Percentiles rank a stretch among this genome's conserved stretches.
Conservation (phyloP, 2,888 invertebrate species). For the Exocentrus adspersus region DNA sequence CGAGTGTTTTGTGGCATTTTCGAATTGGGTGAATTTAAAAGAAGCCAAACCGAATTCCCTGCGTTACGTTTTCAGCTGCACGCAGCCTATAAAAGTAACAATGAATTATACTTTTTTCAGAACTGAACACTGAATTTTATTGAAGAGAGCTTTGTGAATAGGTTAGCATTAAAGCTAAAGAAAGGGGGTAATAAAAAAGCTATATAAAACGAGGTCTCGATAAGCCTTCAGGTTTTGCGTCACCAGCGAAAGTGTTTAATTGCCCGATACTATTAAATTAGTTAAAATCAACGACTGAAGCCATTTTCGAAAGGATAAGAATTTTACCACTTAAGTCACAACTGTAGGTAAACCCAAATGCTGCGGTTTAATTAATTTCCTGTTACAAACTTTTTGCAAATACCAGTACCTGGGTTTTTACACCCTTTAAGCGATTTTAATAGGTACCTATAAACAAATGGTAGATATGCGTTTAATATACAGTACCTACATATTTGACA, state of each 20-base stretch:
- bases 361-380: not conserved
- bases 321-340: not conserved
- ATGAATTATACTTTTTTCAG: slow-evolving; percentile 25
- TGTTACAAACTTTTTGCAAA: not conserved
- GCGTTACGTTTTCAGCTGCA: slow-evolving; percentile 15
- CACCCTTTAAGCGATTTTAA: no score
- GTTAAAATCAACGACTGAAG: slow-evolving; percentile 24
- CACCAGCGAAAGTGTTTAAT: slow-evolving; percentile 26
- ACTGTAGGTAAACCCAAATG: not conserved
- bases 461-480: no score
- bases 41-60: slow-evolving; percentile 7
- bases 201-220: slow-evolving; percentile 20
- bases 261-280: slow-evolving; percentile 26
- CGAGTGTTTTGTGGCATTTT: not conserved
- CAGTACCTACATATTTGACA: no score
- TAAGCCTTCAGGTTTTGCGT: slow-evolving; percentile 17
- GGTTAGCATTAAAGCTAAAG: slow-evolving; percentile 11
- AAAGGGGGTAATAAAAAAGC: slow-evolving; percentile 9
- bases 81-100: slow-evolving; percentile 25
- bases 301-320: slow-evolving; percentile 7
- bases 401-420: not conserved
- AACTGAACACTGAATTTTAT: slow-evolving; percentile 23
- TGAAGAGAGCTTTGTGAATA: slow-evolving; percentile 18
- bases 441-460: no score
- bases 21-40: not conserved